A percentile compares a stretch with the other conserved stretches of the same genome.
These are phyloP conservation scores for Plectropomus leopardus DNA, from an alignment of 2,113 vertebrate genomes.

Conservation along the genomic window DNA sequence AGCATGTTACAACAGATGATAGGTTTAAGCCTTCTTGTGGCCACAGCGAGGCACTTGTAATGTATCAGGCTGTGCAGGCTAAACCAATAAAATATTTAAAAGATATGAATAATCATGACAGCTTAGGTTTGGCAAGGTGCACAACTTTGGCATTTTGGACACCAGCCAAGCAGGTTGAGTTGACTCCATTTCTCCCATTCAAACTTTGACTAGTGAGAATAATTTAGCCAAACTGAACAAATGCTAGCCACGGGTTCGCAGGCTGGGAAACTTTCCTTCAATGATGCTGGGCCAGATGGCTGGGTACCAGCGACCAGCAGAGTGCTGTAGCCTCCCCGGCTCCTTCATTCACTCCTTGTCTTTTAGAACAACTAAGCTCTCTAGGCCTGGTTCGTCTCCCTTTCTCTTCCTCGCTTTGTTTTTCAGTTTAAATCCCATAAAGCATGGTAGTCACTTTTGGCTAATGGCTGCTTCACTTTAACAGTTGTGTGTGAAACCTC, in stretches of 20 bases:
- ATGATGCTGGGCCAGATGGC: constrained; percentile 70
- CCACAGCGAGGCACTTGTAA: constrained; percentile 10
- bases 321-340: constrained; percentile 37
- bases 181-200: neutral
- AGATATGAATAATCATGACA: neutral
- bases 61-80: constrained; percentile 9
- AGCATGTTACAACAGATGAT: constrained; percentile 28
- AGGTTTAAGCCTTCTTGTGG: constrained; percentile 19
- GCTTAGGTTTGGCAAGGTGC: neutral
- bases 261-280: constrained; percentile 66
- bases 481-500: constrained; percentile 3
- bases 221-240: constrained; percentile 48
- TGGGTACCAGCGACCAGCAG: constrained; percentile 53
- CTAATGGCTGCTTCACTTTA: constrained; percentile 36
- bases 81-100: neutral
- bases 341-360: constrained; percentile 50
- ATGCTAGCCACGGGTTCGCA: constrained; percentile 44
- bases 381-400: constrained; percentile 14
- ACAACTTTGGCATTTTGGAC: neutral
- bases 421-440: constrained; percentile 57
- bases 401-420: constrained; percentile 58
- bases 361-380: constrained; percentile 39
- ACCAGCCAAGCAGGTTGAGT: constrained; percentile 3
- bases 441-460: constrained; percentile 47
- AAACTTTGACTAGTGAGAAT: constrained; percentile 23